Percentiles rank a stretch among this genome's conserved stretches.
These are phyloP conservation scores for Marronus borbonicus DNA, from an alignment of 2,888 invertebrate species.

Conservation along the genomic window DNA sequence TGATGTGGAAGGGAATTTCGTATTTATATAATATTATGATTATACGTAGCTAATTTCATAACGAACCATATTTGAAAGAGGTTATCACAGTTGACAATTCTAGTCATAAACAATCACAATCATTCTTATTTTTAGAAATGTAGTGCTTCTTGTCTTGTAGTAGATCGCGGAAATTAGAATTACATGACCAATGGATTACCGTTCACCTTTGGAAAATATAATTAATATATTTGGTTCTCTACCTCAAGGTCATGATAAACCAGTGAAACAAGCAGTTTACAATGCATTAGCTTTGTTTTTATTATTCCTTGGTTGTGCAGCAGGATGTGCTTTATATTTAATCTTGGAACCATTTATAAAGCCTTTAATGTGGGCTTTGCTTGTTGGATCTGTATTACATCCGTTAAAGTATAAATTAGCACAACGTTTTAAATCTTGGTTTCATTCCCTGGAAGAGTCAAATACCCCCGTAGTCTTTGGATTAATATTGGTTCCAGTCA, in stretches of 20 bases:
- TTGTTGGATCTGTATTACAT: conserved; percentile 97
- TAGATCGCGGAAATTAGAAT: conserved; percentile 26
- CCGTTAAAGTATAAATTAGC: conserved; percentile 92
- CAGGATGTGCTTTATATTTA: conserved; percentile 85
- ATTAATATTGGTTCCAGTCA: conserved; percentile 79
- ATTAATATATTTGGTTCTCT: conserved; percentile 79
- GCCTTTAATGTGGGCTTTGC: conserved; percentile 94
- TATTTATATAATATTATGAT: too few relatives aligned
- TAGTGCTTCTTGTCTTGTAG: neutral
- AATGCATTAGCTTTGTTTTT: conserved; percentile 89
- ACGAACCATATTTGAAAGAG: neutral
- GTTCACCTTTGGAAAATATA: conserved; percentile 79
- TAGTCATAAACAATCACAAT: conserved; percentile 7
- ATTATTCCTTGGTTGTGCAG: conserved; percentile 78
- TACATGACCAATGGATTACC: conserved; percentile 65
- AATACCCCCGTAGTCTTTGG: conserved; percentile 78
- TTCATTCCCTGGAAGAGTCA: conserved; percentile 78
- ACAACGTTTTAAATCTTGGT: conserved; percentile 84
- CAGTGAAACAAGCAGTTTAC: conserved; percentile 93
- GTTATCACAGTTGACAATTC: conserved; percentile 8
- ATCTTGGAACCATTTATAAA: conserved; percentile 93
- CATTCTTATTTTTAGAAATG: conserved; percentile 35
- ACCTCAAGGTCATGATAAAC: conserved; percentile 87
- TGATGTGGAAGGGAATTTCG: too few relatives aligned
- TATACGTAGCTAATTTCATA: too few relatives aligned